Conservation (phyloP, 2,888 invertebrate species). For the Synanthedon formicaeformis region DNA sequence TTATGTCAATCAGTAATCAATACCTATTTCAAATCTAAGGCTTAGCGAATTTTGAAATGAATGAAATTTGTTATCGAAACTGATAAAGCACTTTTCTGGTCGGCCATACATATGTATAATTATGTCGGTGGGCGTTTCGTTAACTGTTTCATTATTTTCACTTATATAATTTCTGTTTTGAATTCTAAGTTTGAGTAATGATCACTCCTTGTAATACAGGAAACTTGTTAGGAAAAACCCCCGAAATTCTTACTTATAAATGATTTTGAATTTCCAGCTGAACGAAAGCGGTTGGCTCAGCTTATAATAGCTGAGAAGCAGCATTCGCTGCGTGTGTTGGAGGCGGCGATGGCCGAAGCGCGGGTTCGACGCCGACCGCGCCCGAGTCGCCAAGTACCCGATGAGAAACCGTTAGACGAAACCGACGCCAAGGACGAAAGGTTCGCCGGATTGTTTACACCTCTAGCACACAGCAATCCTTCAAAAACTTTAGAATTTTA, state of each 20-base stretch:
- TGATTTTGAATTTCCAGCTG: constrained; percentile 30
- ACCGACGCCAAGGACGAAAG: constrained; percentile 51
- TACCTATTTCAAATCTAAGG: too few species aligned
- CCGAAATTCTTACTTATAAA: neutral
- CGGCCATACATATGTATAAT: too few species aligned
- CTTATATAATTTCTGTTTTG: neutral
- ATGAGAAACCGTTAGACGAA: constrained; percentile 41
- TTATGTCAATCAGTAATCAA: too few species aligned
- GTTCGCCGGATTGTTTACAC: constrained; percentile 15
- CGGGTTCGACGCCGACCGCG: constrained; percentile 37
- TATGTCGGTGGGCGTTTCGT: too few species aligned
- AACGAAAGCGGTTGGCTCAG: constrained; percentile 54
- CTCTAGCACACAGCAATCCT: too few species aligned
- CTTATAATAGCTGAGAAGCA: constrained; percentile 62
- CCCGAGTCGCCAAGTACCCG: constrained; percentile 28
- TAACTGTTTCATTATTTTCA: too few species aligned
- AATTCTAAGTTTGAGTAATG: neutral
- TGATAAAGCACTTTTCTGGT: too few species aligned
- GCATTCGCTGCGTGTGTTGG: constrained; percentile 51
- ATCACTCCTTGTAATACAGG: too few species aligned
- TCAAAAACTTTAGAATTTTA: too few species aligned
- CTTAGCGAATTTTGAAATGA: too few species aligned
- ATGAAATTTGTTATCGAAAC: too few species aligned
- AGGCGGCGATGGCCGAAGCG: constrained; percentile 60
- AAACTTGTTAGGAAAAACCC: too few species aligned